phyloP scores from a whole-genome alignment of 2,113 vertebrate genomes.

The Halcyon malimbica region DNA sequence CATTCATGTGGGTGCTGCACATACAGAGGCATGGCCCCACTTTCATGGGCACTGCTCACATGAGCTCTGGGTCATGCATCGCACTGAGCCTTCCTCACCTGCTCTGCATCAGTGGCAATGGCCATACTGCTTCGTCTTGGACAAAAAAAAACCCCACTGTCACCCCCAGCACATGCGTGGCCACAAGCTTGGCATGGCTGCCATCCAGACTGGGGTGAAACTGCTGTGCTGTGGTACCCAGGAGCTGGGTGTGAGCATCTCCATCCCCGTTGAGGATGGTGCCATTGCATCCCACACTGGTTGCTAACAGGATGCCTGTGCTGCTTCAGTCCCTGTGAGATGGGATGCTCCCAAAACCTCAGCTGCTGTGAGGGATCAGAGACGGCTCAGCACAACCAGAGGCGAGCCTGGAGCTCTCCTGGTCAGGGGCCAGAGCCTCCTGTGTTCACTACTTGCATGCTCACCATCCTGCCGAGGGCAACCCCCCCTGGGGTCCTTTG shows the following conservation, averaged over 20 bases:
- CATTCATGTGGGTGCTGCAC: fast-evolving
- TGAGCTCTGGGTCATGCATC: fast-evolving
- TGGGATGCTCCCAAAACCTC: not conserved
- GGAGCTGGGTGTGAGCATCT: not conserved
- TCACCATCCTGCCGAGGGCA: not conserved
- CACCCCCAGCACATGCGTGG: fast-evolving
- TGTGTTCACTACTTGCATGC: fast-evolving
- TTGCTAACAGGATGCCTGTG: not conserved
- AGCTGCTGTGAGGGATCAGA: not conserved
- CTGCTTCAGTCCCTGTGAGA: fast-evolving
- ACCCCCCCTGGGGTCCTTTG: not conserved
- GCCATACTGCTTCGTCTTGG: fast-evolving
- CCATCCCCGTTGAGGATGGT: fast-evolving
- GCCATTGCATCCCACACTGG: not conserved
- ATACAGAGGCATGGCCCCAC: fast-evolving
- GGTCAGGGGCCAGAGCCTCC: not conserved
- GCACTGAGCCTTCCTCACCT: not conserved
- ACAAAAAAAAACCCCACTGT: not conserved
- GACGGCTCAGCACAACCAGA: fast-evolving
- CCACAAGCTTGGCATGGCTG: fast-evolving
- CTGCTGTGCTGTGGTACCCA: fast-evolving
- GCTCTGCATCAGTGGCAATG: not conserved
- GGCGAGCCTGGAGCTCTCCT: not conserved
- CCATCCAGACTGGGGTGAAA: not conserved
- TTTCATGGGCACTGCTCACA: not conserved